Evolutionary conservation across 2,888 invertebrate genomes (phyloP).

Genomic region (Pharmacophagus antenor): DNA sequence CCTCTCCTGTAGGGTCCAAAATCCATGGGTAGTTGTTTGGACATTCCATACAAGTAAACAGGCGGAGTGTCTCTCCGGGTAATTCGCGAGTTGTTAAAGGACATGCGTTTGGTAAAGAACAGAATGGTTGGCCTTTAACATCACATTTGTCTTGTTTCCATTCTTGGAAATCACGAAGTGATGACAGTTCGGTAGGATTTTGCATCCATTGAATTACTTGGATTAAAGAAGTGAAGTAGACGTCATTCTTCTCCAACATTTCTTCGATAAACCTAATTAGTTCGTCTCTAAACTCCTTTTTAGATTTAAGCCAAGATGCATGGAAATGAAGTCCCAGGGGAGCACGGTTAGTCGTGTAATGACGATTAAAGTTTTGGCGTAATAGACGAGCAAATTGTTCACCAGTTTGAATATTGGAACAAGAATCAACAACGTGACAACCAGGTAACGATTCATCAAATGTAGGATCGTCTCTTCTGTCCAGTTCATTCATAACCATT

Average conservation of each 20-base stretch:
- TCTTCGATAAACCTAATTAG: constrained; percentile 96
- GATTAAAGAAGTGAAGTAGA: constrained; percentile 95
- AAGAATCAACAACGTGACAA: constrained; percentile 97
- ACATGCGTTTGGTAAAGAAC: constrained; percentile 95
- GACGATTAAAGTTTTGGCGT: constrained; percentile 96
- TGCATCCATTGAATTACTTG: constrained; percentile 98
- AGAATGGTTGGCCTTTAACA: constrained; percentile 95
- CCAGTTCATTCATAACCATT: constrained; percentile 97
- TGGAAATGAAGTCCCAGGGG: constrained; percentile 96
- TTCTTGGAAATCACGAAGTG: constrained; percentile 93
- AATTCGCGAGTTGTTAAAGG: constrained; percentile 93
- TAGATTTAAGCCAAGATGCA: constrained; percentile 96
- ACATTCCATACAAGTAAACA: constrained; percentile 97
- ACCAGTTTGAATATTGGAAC: constrained; percentile 94
- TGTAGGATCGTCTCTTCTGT: constrained; percentile 95
- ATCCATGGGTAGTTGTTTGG: constrained; percentile 98
- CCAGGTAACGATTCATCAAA: constrained; percentile 96
- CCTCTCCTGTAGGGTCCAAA: constrained; percentile 96
- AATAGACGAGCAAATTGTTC: constrained; percentile 94
- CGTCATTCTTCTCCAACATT: constrained; percentile 92
- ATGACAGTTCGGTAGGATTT: constrained; percentile 92
- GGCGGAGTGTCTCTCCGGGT: constrained; percentile 94
- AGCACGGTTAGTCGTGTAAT: constrained; percentile 95
- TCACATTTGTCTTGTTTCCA: constrained; percentile 97
- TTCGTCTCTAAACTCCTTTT: constrained; percentile 95